These are phyloP conservation scores for Rhea pennata DNA, from an alignment of 2,113 vertebrate genomes.

Conservation along the genomic window DNA sequence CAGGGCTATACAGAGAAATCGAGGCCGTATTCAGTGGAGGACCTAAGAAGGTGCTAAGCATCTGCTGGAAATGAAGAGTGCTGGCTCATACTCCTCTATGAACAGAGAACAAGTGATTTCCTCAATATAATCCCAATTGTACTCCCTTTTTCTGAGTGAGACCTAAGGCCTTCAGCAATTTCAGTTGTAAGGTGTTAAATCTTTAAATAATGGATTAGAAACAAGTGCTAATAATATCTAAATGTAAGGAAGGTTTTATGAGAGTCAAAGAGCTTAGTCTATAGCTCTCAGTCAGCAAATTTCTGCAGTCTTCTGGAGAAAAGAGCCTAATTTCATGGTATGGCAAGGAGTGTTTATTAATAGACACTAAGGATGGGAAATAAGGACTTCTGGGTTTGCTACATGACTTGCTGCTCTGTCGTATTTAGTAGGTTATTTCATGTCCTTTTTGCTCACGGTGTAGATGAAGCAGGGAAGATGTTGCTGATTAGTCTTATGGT, in stretches of 20 bases:
- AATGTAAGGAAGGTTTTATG: background rate
- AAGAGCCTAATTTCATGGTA: background rate
- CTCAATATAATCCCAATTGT: background rate
- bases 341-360: background rate
- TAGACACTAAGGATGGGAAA: background rate
- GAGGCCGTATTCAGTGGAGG: background rate
- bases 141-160: background rate
- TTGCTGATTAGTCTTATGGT: too few relatives aligned
- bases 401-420: background rate
- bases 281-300: background rate
- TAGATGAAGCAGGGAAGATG: background rate
- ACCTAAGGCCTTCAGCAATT: background rate
- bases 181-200: background rate
- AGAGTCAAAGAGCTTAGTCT: background rate
- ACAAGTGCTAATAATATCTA: background rate
- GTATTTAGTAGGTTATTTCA: fast-evolving
- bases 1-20: background rate
- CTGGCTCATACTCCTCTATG: background rate
- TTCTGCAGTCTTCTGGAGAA: background rate
- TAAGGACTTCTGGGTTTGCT: background rate
- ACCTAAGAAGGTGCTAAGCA: background rate
- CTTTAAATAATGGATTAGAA: constrained; percentile 12
- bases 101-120: background rate
- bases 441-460: background rate
- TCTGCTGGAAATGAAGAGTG: background rate